phyloP scores from a whole-genome alignment of 1,140 invertebrate species.

The Aphaenogaster floridana region DNA sequence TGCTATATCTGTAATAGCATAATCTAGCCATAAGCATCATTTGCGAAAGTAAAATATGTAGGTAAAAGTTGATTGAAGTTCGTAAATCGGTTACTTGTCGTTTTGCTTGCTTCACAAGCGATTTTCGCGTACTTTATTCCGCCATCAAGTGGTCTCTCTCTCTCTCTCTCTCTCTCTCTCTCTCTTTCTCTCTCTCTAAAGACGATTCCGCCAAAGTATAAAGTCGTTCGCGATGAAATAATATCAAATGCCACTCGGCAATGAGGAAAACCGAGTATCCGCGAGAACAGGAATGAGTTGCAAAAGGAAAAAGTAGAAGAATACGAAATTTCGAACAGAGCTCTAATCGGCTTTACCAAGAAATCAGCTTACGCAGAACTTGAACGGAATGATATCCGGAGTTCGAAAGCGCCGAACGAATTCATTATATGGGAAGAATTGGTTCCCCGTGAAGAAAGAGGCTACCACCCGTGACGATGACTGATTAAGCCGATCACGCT shows the following conservation, averaged over 20 bases:
- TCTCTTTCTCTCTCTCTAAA: not conserved
- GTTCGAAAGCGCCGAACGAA: slow-evolving; percentile 27
- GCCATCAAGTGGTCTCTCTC: not conserved
- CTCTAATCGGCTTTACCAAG: slow-evolving; percentile 71
- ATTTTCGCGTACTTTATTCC: not conserved
- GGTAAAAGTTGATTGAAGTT: slow-evolving; percentile 14
- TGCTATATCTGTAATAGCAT: not conserved
- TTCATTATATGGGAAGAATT: slow-evolving; percentile 59
- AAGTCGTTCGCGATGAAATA: not conserved
- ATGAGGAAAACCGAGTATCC: not conserved
- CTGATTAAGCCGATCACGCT: slow-evolving; percentile 57
- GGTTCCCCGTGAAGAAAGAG: slow-evolving; percentile 40
- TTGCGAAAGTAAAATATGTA: not conserved
- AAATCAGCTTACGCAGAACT: slow-evolving; percentile 65
- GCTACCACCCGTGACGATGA: slow-evolving; percentile 44
- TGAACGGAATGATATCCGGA: slow-evolving; percentile 56
- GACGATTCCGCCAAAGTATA: slow-evolving; percentile 11
- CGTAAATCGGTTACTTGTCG: slow-evolving; percentile 26
- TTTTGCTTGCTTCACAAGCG: not conserved
- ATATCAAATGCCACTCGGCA: not conserved
- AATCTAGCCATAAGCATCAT: not conserved
- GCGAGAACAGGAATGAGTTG: not conserved
- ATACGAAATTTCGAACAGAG: slow-evolving; percentile 45
- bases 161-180: not conserved
- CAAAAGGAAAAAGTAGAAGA: slow-evolving; percentile 28